Base-by-base conservation (phyloP, 2,888 invertebrate species). In the Malachius bipustulatus region DNA sequence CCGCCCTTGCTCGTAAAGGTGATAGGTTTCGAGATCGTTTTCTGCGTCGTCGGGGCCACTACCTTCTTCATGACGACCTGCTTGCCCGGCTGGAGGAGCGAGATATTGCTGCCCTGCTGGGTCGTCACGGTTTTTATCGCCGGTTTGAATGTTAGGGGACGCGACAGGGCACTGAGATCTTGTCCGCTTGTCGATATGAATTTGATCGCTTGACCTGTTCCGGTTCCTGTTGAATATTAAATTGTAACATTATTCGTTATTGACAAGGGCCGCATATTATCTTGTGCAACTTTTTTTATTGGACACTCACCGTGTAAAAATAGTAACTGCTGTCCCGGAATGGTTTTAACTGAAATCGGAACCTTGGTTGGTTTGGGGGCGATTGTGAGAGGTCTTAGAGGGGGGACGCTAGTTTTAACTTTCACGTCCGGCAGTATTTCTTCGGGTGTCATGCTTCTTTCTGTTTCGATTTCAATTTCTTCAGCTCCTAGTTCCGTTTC, bases 311-410 rank as follows among this genome's bases (percentile, higher is more conserved):
- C 59, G 52, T 69, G 69, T 11, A 70, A 49, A 26, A 63, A 56
- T 12, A 69, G 47, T 31, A 70, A 52, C 41, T 67, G 64, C 26
- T 69, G 68, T 2, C 60, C 47, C 1, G 51, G 38, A 11, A 57
- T 48, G 4, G 59, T 55, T 45, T 62, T 60, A 16, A 62, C 47
- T 13, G 60, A 44, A 14, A 62, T 50, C 4, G 60, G 61, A 14
- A 61, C 45, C 46, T 56, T 56, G 8, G 53, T 40, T 9, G 36
- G 34, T 43, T 59, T 49, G 15, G 58, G 60, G 19, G 58, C 57
- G n/a, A 59, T 54, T 8, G 54, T 55, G 16, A 56, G 40, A 3
- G 40, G 62, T 36, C 45, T 49, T 45, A 47, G 43, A 19, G 70
- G 45, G 52, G 65, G 43, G 3, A 61, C 47, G 3, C 44, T 36